These are phyloP conservation scores for Scomber colias DNA, from an alignment of 2,113 vertebrate species.

Conservation along the genomic window DNA sequence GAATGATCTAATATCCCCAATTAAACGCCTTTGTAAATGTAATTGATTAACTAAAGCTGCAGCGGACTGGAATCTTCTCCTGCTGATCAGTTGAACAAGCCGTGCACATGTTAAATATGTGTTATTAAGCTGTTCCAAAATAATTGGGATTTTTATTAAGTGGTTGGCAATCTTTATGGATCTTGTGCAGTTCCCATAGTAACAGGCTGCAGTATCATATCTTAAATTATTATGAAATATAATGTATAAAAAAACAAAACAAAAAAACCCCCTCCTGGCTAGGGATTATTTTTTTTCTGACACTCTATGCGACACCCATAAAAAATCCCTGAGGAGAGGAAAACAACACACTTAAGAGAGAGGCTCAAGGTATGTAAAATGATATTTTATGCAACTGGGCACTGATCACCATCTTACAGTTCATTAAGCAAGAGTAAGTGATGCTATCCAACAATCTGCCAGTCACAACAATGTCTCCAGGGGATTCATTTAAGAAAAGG, in stretches of 20 bases:
- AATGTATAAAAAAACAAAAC: neutral
- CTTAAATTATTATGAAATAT: constrained; percentile 27
- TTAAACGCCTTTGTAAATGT: constrained; percentile 59
- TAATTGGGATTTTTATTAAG: constrained; percentile 19
- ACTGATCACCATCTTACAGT: constrained; percentile 54
- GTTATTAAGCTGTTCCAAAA: constrained; percentile 28
- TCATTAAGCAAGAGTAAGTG: constrained; percentile 48
- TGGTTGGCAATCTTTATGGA: constrained; percentile 27
- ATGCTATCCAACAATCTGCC: constrained; percentile 37
- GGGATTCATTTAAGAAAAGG: constrained; percentile 37
- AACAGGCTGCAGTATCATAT: constrained; percentile 27
- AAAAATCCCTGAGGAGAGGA: neutral
- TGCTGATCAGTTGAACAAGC: constrained; percentile 49
- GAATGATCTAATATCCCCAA: constrained; percentile 61
- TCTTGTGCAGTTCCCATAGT: constrained; percentile 41
- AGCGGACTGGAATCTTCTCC: constrained; percentile 43
- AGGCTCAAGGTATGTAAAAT: constrained; percentile 13
- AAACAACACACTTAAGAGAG: constrained; percentile 1
- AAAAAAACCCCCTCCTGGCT: neutral
- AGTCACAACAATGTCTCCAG: constrained; percentile 27
- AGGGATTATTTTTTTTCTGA: constrained; percentile 16
- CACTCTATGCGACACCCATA: constrained; percentile 1
- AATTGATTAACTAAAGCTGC: constrained; percentile 61
- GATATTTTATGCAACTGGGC: constrained; percentile 31
- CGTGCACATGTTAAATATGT: constrained; percentile 22